Conservation (phyloP, 2,888 invertebrate species). For the Hymenopus coronatus region DNA sequence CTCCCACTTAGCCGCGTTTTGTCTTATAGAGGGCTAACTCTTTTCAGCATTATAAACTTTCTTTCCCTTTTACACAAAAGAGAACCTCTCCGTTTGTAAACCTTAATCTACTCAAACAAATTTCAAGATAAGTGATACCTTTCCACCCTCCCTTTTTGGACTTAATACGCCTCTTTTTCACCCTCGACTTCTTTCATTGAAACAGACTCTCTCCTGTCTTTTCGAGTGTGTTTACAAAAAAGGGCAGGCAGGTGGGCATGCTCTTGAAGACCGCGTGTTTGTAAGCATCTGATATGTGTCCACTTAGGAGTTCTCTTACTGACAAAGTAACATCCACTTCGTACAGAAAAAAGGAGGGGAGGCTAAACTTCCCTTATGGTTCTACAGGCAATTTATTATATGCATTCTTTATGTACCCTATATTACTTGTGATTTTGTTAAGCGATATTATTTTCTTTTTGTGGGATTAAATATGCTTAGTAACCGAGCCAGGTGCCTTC, state of each 20-base stretch:
- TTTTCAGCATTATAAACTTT: not conserved
- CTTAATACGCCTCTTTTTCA: not conserved
- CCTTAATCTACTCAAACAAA: not conserved
- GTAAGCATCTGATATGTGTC: not conserved
- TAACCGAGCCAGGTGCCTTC: too few relatives aligned
- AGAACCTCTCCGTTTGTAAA: not conserved
- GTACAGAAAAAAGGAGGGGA: not conserved
- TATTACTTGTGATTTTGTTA: not conserved
- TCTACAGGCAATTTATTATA: not conserved
- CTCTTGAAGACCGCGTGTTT: not conserved
- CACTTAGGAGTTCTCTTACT: not conserved
- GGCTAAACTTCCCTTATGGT: not conserved
- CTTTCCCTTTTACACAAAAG: not conserved
- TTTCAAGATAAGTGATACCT: not conserved
- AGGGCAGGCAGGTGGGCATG: not conserved
- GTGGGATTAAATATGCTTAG: too few relatives aligned
- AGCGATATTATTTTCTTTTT: too few relatives aligned
- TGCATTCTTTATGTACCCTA: not conserved
- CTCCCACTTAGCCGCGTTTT: not conserved
- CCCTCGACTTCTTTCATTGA: not conserved
- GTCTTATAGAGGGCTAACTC: not conserved
- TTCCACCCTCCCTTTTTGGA: not conserved
- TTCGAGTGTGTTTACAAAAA: slow-evolving; percentile 11
- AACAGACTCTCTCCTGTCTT: not conserved
- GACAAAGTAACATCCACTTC: not conserved